A percentile compares a stretch with the other conserved stretches of the same genome.
Conservation (phyloP, 2,797 vertebrate species). For the Artibeus jamaicensis region DNA sequence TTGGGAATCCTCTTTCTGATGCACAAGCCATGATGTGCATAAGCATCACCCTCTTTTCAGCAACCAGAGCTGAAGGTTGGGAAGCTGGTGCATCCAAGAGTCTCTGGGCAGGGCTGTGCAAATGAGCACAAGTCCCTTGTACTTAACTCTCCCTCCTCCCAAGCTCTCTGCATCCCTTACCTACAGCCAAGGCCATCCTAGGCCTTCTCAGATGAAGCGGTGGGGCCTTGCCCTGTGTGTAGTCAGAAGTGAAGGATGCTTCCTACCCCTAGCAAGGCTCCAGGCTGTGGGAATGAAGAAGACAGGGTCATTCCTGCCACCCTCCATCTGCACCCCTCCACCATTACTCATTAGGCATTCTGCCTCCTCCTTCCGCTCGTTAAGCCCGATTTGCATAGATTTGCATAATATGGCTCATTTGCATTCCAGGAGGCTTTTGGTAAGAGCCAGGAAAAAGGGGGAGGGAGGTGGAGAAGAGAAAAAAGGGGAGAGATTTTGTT, state of each 20-base stretch:
- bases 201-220: background rate
- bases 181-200: background rate
- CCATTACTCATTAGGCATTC: constrained; percentile 85
- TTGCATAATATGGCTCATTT: constrained; percentile 99
- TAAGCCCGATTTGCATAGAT: constrained; percentile 99
- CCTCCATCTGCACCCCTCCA: constrained; percentile 73
- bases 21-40: constrained; percentile 24
- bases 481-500: constrained; percentile 79
- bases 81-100: background rate
- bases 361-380: constrained; percentile 94
- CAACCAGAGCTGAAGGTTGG: background rate
- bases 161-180: background rate
- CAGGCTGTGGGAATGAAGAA: constrained; percentile 62
- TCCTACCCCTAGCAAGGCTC: background rate
- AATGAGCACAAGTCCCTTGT: background rate
- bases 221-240: background rate
- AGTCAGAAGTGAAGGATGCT: constrained; percentile 37
- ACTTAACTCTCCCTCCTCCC: background rate
- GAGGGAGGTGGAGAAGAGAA: constrained; percentile 65
- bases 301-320: constrained; percentile 74
- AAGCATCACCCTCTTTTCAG: constrained; percentile 50
- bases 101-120: background rate
- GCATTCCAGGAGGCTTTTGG: constrained; percentile 95
- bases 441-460: constrained; percentile 73
- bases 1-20: constrained; percentile 68